phyloP scores from a whole-genome alignment of 1,140 invertebrate species.

The Hermetia illucens region DNA sequence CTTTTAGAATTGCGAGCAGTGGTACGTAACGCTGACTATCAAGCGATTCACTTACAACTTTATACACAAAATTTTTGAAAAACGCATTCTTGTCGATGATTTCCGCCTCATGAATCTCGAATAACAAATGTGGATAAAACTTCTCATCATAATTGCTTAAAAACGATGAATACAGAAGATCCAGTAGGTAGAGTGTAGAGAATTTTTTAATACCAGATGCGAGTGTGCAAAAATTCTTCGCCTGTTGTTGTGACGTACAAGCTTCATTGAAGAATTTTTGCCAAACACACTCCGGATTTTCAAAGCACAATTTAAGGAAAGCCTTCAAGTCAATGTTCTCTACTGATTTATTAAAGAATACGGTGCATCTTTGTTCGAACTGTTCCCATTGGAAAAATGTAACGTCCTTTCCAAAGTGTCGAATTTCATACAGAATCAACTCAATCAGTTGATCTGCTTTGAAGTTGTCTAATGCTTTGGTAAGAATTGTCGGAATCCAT shows the following conservation, averaged over 20 bases:
- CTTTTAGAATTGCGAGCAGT: slow-evolving; percentile 7
- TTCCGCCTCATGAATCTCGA: slow-evolving; percentile 1
- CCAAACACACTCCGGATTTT: slow-evolving; percentile 6
- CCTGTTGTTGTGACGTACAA: slow-evolving; percentile 6
- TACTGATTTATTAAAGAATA: slow-evolving; percentile 10
- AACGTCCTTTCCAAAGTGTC: slow-evolving; percentile 4
- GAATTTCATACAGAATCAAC: slow-evolving; percentile 6
- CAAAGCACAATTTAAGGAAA: slow-evolving; percentile 9
- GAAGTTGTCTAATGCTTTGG: slow-evolving; percentile 7
- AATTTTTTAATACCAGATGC: neutral
- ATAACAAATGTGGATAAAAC: slow-evolving; percentile 5
- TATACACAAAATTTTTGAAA: slow-evolving; percentile 8
- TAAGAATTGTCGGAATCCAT: slow-evolving; percentile 4
- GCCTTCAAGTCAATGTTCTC: slow-evolving; percentile 6
- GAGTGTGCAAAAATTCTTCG: slow-evolving; percentile 5
- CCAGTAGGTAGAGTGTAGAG: neutral
- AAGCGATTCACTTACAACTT: slow-evolving; percentile 6
- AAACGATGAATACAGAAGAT: neutral
- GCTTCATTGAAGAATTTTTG: slow-evolving; percentile 8
- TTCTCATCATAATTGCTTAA: slow-evolving; percentile 1
- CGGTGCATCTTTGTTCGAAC: slow-evolving; percentile 4
- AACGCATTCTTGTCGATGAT: slow-evolving; percentile 6
- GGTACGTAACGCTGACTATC: slow-evolving; percentile 3
- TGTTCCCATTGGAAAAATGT: slow-evolving; percentile 4
- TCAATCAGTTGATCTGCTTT: slow-evolving; percentile 5